Conservation (phyloP, 2,888 invertebrate genomes). For the Operophtera brumata region DNA sequence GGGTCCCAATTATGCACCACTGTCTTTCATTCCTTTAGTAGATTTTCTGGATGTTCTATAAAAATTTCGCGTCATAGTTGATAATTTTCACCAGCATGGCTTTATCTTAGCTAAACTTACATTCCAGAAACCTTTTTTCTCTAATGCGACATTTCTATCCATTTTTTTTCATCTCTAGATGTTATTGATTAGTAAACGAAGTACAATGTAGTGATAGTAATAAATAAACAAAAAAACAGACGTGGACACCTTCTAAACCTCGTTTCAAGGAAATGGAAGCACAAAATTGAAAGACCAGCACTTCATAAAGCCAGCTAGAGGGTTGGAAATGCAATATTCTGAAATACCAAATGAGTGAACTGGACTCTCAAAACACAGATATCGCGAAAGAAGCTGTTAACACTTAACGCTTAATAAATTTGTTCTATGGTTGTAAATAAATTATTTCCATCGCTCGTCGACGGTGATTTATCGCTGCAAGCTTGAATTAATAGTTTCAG, state of each 20-base stretch:
- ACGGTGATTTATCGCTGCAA: constrained; percentile 54
- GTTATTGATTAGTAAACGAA: not conserved
- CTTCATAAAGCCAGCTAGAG: constrained; percentile 2
- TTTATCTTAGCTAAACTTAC: not conserved
- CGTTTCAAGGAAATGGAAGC: not conserved
- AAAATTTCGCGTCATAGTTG: not conserved
- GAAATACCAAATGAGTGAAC: constrained; percentile 8
- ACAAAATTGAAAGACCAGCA: not conserved
- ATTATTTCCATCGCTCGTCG: constrained; percentile 58
- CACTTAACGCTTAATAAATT: constrained; percentile 54
- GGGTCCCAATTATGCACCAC: not conserved
- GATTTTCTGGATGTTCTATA: not conserved
- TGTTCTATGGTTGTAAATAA: constrained; percentile 52
- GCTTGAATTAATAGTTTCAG: constrained; percentile 63
- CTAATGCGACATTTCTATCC: not conserved
- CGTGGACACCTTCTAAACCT: not conserved
- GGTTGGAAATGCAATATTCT: constrained; percentile 6
- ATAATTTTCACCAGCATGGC: not conserved
- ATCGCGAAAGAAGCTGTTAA: constrained; percentile 46
- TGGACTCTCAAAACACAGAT: constrained; percentile 14
- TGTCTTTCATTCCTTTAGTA: not conserved
- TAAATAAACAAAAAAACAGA: too few relatives aligned
- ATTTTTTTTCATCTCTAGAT: not conserved
- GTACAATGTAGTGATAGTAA: not conserved
- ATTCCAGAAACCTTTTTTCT: not conserved